Evolutionary conservation across 2,113 vertebrate genomes (phyloP).

Genomic region (Limanda limanda): DNA sequence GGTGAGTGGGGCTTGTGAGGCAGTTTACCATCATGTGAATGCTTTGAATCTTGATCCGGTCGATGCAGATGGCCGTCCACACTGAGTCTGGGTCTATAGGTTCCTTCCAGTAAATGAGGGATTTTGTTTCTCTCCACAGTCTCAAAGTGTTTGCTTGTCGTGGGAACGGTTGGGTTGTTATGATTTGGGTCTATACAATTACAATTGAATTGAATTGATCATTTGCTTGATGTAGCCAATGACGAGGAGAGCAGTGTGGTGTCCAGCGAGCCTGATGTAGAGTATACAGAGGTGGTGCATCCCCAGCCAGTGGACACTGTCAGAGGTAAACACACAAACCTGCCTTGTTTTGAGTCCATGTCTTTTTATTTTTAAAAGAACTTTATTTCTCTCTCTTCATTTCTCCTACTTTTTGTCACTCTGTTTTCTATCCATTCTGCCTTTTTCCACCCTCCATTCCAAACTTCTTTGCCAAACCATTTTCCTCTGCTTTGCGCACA

Average conservation of each 20-base stretch:
- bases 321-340: conserved; percentile 62
- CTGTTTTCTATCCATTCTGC: not conserved
- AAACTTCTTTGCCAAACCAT: not conserved
- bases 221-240: conserved; percentile 37
- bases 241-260: conserved; percentile 66
- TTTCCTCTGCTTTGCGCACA: conserved; percentile 30
- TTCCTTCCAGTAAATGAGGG: too few species aligned
- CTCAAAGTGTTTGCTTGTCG: not conserved
- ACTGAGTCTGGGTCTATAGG: too few species aligned
- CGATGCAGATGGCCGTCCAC: too few species aligned
- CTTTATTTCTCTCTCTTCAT: not conserved
- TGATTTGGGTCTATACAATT: too few species aligned
- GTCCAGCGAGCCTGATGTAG: conserved; percentile 73
- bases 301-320: conserved; percentile 55
- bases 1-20: conserved; percentile 53
- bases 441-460: not conserved
- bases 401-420: not conserved
- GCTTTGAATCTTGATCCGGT: not conserved
- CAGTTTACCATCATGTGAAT: not conserved
- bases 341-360: not conserved
- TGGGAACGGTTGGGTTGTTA: too few species aligned
- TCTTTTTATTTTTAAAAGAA: not conserved
- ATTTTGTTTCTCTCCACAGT: not conserved
- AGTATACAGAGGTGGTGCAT: conserved; percentile 84
- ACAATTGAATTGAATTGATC: not conserved